Evolutionary conservation across 2,888 invertebrate genomes (phyloP).

Genomic region (Peribatodes rhomboidaria): DNA sequence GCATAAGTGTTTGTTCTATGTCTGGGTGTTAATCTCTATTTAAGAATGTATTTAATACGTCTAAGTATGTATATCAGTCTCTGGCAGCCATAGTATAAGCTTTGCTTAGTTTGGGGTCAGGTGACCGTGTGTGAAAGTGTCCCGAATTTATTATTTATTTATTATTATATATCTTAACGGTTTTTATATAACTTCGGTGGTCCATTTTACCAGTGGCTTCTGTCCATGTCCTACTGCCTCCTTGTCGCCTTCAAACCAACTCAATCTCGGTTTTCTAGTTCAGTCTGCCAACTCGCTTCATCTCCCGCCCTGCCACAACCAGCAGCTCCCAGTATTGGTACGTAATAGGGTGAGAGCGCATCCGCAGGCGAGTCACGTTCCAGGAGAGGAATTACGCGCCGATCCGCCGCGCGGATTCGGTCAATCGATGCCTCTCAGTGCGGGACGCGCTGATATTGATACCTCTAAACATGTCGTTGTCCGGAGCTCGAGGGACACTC

Average conservation of each 20-base stretch:
- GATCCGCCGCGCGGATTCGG: conserved; percentile 78
- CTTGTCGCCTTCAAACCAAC: not conserved
- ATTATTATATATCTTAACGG: no score
- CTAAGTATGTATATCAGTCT: no score
- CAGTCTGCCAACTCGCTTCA: not conserved
- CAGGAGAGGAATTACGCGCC: conserved; percentile 77
- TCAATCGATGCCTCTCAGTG: conserved; percentile 76
- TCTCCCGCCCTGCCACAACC: not conserved
- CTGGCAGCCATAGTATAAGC: no score
- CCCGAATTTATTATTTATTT: no score
- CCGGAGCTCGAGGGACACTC: no score
- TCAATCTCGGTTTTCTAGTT: not conserved
- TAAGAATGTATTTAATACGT: no score
- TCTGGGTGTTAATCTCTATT: no score
- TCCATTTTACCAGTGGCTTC: not conserved
- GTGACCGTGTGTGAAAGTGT: no score
- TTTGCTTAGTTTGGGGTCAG: no score
- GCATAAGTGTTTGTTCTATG: no score
- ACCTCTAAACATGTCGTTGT: not conserved
- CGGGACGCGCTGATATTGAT: conserved; percentile 40
- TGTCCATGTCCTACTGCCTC: not conserved
- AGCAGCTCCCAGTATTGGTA: conserved; percentile 27
- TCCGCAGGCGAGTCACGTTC: conserved; percentile 79
- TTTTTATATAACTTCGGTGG: no score
- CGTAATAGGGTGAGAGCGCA: conserved; percentile 74